Base-by-base conservation (phyloP, 2,888 invertebrate species). In the Drosophila heteroneura region DNA sequence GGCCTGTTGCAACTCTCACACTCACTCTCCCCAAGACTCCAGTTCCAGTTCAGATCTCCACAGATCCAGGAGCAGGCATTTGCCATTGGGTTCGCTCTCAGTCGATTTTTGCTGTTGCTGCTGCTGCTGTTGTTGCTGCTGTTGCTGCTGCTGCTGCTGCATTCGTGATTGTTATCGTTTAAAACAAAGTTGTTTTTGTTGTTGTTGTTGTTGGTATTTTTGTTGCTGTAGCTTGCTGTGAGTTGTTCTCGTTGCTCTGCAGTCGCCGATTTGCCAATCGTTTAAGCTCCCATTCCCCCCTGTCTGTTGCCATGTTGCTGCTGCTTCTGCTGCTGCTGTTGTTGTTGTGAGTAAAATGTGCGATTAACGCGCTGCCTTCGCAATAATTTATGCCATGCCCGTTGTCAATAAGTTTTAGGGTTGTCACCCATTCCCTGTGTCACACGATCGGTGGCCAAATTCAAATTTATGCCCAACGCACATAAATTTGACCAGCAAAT, bases 141-240 rank as follows among this genome's bases (percentile, higher is more conserved):
- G 62, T 5, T 61, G 59, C 64, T 69, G 71, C 14, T 64, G 69
- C 28, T 58, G 58, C 74, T 84, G 76, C 77, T 79, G 79, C 83
- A 82, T 83, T 84, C 80, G 79, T 80, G 91, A 92, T 91, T 83
- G 79, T 91, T 91, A 92, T 91, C 91, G 76, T 74, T 68, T 70
- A 58, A 75, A 73, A 75, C 79, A 83, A 79, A 73, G 73, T 76
- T 87, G 84, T 72, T 83, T 74, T 53, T 70, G 62, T 57, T 69
- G 65, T 37, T 26, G 26, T 26, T 79, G 69, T 22, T 75, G 63
- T 19, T 73, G 74, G 41, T 66, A 56, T 33, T 68, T 54, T 32
- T 61, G 68, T 47, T 74, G 76, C 72, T 71, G 78, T 72, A 60
- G 68, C 26, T 47, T 74, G 76, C 72, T 71, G 74, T 70, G 68